Percentiles rank a stretch among this genome's conserved stretches.
Conservation (phyloP, 1,140 invertebrate species). For the Heliconius melpomene region DNA sequence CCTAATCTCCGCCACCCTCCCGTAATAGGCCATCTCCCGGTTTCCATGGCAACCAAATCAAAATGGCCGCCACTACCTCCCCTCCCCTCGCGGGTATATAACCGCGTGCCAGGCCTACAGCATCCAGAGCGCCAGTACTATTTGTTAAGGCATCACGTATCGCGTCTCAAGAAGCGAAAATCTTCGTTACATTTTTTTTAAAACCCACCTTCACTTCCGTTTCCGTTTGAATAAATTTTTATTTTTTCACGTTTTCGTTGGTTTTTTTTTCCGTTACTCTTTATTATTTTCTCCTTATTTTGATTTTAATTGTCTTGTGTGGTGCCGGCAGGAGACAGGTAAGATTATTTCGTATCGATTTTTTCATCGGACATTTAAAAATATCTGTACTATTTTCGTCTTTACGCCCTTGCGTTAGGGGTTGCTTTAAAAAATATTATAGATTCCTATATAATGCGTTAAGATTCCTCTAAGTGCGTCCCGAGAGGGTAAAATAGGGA, state of each 20-base stretch:
- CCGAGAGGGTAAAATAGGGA: constrained; percentile 4
- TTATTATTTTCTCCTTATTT: constrained; percentile 48
- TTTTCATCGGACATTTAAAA: constrained; percentile 3
- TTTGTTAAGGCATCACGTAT: constrained; percentile 50
- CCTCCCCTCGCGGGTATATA: constrained; percentile 63
- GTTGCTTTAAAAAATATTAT: neutral
- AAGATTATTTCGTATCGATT: constrained; percentile 38
- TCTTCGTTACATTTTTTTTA: constrained; percentile 44
- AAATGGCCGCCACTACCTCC: constrained; percentile 68
- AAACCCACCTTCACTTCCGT: constrained; percentile 35
- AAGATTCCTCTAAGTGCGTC: constrained; percentile 8
- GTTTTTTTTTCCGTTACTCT: constrained; percentile 35
- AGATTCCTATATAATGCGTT: constrained; percentile 12
- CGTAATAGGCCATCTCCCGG: constrained; percentile 79
- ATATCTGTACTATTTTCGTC: constrained; percentile 5
- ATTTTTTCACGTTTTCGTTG: constrained; percentile 26
- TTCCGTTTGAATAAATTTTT: constrained; percentile 35
- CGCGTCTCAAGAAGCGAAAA: constrained; percentile 50
- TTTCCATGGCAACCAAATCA: constrained; percentile 68
- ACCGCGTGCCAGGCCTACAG: constrained; percentile 49
- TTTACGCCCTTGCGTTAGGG: constrained; percentile 1
- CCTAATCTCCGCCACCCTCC: constrained; percentile 77
- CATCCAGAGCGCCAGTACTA: constrained; percentile 69
- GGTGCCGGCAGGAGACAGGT: constrained; percentile 45
- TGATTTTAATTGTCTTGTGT: constrained; percentile 47